Evolutionary conservation across 53 echinoderm and acorn worm genomes (phyloP).

Genomic region (Echinarachnius parma): DNA sequence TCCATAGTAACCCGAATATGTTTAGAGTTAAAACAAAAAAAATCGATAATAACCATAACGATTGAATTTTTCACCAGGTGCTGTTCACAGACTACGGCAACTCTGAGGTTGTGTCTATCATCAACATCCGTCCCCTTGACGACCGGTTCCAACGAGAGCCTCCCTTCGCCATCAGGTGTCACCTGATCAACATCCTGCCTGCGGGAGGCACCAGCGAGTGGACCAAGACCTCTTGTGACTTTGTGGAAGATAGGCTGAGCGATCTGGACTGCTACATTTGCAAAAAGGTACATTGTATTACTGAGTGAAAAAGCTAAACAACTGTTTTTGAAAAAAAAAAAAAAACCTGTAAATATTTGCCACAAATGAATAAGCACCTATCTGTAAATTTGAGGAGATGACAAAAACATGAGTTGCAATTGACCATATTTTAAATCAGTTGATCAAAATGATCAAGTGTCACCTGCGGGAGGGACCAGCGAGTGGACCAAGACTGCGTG

Average conservation of each 20-base stretch:
- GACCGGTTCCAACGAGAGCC: constrained; percentile 60
- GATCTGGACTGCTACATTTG: constrained; percentile 86
- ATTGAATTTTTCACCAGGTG: too few relatives aligned
- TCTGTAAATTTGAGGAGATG: too few relatives aligned
- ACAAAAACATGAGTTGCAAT: too few relatives aligned
- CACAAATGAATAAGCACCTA: too few relatives aligned
- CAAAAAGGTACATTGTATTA: constrained; percentile 93
- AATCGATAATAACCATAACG: too few relatives aligned
- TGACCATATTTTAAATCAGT: too few relatives aligned
- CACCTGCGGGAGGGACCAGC: constrained; percentile 83
- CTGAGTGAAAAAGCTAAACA: too few relatives aligned
- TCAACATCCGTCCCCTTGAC: constrained; percentile 73
- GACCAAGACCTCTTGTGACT: constrained; percentile 93
- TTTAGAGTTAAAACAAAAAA: too few relatives aligned
- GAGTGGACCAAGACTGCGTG: constrained; percentile 93
- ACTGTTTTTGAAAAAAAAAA: too few relatives aligned
- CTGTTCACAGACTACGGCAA: constrained; percentile 91
- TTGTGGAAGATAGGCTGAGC: constrained; percentile 63
- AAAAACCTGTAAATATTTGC: too few relatives aligned
- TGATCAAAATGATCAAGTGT: too few relatives aligned
- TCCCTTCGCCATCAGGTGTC: constrained; percentile 89
- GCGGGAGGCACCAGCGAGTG: constrained; percentile 83
- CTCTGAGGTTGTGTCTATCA: constrained; percentile 64
- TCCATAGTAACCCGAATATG: too few relatives aligned
- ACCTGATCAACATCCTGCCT: constrained; percentile 74